A percentile compares a stretch with the other conserved stretches of the same genome.
phyloP scores from a whole-genome alignment of 2,797 vertebrate genomes.

The Lagodon rhomboides region DNA sequence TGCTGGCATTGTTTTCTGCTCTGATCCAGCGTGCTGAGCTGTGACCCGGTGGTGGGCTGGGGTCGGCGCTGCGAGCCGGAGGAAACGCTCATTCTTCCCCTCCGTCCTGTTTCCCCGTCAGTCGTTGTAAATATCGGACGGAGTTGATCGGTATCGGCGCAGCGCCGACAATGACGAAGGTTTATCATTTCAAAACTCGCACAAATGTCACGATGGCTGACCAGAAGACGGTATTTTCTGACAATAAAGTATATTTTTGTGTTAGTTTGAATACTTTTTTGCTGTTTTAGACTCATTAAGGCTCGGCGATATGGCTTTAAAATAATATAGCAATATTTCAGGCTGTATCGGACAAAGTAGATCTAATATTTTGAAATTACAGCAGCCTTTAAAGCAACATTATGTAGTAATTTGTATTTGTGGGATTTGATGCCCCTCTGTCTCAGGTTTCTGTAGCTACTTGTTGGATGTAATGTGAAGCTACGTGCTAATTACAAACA shows the following conservation, averaged over 20 bases:
- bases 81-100: constrained; percentile 61
- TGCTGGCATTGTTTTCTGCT: constrained; percentile 70
- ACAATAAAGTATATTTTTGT: neutral
- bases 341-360: too few relatives aligned
- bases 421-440: too few relatives aligned
- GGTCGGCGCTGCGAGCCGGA: constrained; percentile 16
- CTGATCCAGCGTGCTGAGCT: constrained; percentile 45
- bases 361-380: too few relatives aligned
- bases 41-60: constrained; percentile 42
- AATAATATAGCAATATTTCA: too few relatives aligned
- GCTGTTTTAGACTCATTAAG: too few relatives aligned
- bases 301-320: too few relatives aligned
- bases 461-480: too few relatives aligned
- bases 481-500: too few relatives aligned
- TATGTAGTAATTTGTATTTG: too few relatives aligned
- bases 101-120: constrained; percentile 55
- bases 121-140: constrained; percentile 32
- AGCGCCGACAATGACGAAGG: neutral
- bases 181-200: neutral
- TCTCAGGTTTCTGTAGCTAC: too few relatives aligned
- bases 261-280: too few relatives aligned
- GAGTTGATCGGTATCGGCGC: neutral
- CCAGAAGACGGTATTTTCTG: neutral
- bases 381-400: too few relatives aligned
- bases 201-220: constrained; percentile 1